phyloP scores from a whole-genome alignment of 2,797 vertebrate species.

The Phyllotis vaccarum region DNA sequence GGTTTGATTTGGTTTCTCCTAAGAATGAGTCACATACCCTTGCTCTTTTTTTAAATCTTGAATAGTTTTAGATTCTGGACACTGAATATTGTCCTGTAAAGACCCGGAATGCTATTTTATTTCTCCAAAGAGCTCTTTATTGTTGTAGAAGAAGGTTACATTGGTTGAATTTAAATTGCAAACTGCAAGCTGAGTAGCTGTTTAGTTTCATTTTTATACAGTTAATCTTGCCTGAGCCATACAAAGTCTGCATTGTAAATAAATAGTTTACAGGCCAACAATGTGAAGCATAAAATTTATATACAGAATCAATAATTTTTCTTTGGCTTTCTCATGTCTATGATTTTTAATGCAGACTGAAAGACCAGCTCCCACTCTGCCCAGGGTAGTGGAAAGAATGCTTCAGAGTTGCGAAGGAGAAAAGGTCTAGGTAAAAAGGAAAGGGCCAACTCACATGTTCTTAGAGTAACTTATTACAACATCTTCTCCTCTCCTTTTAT shows the following conservation, averaged over 20 bases:
- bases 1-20: background rate
- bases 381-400: too few species aligned
- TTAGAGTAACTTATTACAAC: too few species aligned
- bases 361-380: too few species aligned
- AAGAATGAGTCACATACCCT: background rate
- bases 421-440: too few species aligned
- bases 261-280: background rate
- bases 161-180: slow-evolving; percentile 40
- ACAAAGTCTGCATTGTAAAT: slow-evolving; percentile 21
- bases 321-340: background rate
- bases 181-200: background rate
- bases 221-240: background rate
- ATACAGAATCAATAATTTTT: background rate
- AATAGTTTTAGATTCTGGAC: slow-evolving; percentile 50
- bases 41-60: background rate
- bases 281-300: background rate
- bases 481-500: too few species aligned
- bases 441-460: too few species aligned
- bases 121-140: slow-evolving; percentile 37
- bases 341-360: background rate
- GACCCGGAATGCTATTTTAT: background rate
- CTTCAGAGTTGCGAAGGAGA: too few species aligned
- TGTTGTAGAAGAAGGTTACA: slow-evolving; percentile 14
- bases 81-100: too few species aligned
- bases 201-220: slow-evolving; percentile 36